These are phyloP conservation scores for Psilopsiagon aymara DNA, from an alignment of 2,113 vertebrate species.

Conservation along the genomic window DNA sequence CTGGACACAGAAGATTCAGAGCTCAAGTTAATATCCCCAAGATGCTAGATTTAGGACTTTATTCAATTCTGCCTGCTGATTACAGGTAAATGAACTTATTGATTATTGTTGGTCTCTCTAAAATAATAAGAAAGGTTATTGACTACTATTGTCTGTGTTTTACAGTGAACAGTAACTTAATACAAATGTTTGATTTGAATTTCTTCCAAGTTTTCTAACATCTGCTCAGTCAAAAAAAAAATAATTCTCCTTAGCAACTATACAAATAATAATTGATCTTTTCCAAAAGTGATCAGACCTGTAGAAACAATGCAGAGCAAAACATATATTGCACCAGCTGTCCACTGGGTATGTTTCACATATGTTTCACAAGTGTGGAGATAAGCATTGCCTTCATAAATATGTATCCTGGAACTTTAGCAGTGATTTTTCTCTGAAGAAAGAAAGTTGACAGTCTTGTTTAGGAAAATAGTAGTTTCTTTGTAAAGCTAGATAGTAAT, in stretches of 20 bases:
- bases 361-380: background rate
- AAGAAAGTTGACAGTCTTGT: background rate
- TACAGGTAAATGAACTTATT: background rate
- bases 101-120: background rate
- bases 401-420: background rate
- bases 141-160: background rate
- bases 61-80: background rate
- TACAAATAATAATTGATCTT: background rate
- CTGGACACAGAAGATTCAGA: background rate
- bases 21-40: background rate
- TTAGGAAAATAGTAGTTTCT: background rate
- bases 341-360: background rate
- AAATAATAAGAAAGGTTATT: background rate
- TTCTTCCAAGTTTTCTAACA: background rate
- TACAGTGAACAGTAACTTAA: background rate
- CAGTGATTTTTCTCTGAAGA: background rate
- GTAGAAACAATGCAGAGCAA: background rate
- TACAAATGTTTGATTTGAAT: background rate
- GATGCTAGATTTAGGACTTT: background rate
- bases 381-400: background rate
- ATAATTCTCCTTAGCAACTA: background rate
- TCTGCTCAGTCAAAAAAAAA: background rate
- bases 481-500: background rate
- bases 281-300: background rate
- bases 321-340: background rate